Percentiles rank a stretch among this genome's conserved stretches.
phyloP scores from a whole-genome alignment of 2,113 vertebrate species.

The Polypterus senegalus region DNA sequence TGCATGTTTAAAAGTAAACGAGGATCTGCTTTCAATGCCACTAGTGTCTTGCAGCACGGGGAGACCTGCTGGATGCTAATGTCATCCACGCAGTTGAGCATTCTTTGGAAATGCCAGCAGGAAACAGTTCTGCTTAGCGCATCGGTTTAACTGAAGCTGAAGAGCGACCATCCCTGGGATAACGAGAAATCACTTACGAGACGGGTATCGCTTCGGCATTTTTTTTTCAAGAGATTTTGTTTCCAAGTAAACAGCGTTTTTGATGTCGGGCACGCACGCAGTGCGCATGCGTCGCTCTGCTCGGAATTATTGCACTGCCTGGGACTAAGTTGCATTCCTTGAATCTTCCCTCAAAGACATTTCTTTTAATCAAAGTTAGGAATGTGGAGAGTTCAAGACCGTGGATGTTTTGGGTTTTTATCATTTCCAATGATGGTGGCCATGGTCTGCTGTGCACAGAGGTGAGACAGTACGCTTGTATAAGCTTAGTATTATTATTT shows the following conservation, averaged over 20 bases:
- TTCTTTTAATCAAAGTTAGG: constrained; percentile 39
- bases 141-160: constrained; percentile 23
- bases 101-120: constrained; percentile 21
- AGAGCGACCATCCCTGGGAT: constrained; percentile 17
- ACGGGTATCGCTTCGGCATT: constrained; percentile 29
- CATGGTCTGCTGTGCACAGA: constrained; percentile 63
- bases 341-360: constrained; percentile 40
- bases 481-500: neutral
- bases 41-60: constrained; percentile 16
- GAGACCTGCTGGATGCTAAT: constrained; percentile 8
- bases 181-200: constrained; percentile 19
- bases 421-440: constrained; percentile 54
- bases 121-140: constrained; percentile 25
- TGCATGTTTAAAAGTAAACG: constrained; percentile 23
- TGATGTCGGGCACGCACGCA: constrained; percentile 39
- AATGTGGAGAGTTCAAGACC: constrained; percentile 51
- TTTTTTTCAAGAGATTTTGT: constrained; percentile 28
- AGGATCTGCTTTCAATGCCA: constrained; percentile 14
- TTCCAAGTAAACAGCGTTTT: constrained; percentile 39
- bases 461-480: constrained; percentile 43
- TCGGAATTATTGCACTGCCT: constrained; percentile 46
- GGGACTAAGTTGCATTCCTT: constrained; percentile 51
- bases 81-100: constrained; percentile 18
- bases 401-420: constrained; percentile 43
- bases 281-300: constrained; percentile 51